Conservation (phyloP, 2,113 vertebrate genomes). For the Neoarius graeffei region DNA sequence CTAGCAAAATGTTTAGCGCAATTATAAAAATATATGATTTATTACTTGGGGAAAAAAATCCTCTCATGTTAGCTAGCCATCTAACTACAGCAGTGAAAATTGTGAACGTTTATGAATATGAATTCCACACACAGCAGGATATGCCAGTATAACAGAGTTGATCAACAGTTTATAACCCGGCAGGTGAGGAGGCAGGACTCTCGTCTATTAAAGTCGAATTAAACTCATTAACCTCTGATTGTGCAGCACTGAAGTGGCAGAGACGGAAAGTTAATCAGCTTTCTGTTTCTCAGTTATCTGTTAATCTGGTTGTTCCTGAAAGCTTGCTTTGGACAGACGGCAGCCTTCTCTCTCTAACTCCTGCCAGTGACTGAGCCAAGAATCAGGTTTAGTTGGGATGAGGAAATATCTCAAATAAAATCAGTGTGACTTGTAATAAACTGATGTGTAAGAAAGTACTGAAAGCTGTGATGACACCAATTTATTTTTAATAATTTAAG, state of each 20-base stretch:
- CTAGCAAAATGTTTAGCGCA: not conserved
- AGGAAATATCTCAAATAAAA: not conserved
- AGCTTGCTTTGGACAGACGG: not conserved
- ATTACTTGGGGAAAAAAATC: not conserved
- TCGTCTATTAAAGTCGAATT: not conserved
- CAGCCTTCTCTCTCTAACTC: not conserved
- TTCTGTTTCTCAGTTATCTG: not conserved
- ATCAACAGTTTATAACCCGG: not conserved
- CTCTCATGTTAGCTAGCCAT: not conserved
- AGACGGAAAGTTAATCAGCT: not conserved
- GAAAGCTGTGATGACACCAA: not conserved
- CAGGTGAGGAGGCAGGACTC: not conserved
- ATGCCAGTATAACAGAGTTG: not conserved
- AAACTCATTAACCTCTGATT: constrained; percentile 4
- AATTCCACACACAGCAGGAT: not conserved
- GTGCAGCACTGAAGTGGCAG: not conserved
- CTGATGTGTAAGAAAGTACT: not conserved
- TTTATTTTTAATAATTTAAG: not conserved
- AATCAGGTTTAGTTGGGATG: not conserved
- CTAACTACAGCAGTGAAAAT: too few relatives aligned
- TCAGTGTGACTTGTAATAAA: not conserved
- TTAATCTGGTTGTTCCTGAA: not conserved
- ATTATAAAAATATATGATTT: not conserved
- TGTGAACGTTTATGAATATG: not conserved
- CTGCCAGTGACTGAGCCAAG: not conserved